Evolutionary conservation across 1,140 invertebrate genomes (phyloP), one percentile per base, ranked within the genome.

Genomic region (Hylaeus anthracinus): DNA sequence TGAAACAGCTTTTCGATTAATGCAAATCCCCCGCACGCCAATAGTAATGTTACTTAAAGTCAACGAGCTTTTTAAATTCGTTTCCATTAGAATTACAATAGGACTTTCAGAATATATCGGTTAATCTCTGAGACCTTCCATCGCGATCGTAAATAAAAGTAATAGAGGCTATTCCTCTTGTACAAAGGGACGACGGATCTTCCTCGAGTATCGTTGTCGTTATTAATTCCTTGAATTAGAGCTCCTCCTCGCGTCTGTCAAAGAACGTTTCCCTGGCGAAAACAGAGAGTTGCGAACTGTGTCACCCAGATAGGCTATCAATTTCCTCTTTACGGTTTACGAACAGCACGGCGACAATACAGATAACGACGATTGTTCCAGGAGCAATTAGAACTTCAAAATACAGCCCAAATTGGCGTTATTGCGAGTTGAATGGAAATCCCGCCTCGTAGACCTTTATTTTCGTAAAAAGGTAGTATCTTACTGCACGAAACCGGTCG

Each of bases 271-370:
- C 26, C n/a, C 60, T 37, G 69, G 10, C 67, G 82, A 60, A 81
- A 83, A 66, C 71, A 61, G 64, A 45, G 60, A 45, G 66, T 72
- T 48, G 39, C 56, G 45, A 37, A 55, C 53, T 53, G 43, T 51
- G 64, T 45, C 39, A 43, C 66, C 26, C 56, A 63, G 66, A 75
- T 48, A 51, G 69, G 45, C 60, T 77, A 73, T 82, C 81, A 82
- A 82, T 82, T 82, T 72, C 67, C 63, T 69, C 67, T 70, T 70
- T 70, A 70, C 67, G 51, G 67, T 55, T 70, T 70, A 70, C 67
- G 51, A 39, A 81, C 10, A 12, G 63, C 48, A 43, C 56, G 43
- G 39, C 56, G 58, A 60, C 61, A 77, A 51, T 70, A 26, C 58
- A 6, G 5, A 51, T 63, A 58, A 81, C 66, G 67, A 64, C 48